Evolutionary conservation across 2,797 vertebrate species (phyloP).

Genomic region (Eulemur mongoz): DNA sequence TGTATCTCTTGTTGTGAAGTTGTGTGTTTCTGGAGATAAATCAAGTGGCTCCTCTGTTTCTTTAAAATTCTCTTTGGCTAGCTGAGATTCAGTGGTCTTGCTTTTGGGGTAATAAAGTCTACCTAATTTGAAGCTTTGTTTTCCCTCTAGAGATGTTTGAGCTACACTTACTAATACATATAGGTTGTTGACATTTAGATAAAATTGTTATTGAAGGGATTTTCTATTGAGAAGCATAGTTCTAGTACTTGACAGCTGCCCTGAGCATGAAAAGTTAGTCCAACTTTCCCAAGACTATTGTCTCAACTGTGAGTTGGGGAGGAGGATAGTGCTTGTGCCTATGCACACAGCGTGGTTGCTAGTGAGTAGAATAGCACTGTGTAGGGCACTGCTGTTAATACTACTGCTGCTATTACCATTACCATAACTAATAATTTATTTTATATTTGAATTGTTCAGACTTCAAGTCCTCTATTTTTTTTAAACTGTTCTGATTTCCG

Average conservation of each 20-base stretch:
- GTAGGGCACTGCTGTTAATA: background rate
- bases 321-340: background rate
- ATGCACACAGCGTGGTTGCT: background rate
- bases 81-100: background rate
- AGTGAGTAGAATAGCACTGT: background rate
- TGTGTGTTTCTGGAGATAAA: background rate
- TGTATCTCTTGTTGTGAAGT: background rate
- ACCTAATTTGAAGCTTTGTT: constrained; percentile 38
- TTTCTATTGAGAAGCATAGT: constrained; percentile 21
- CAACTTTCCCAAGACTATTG: background rate
- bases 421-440: background rate
- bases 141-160: constrained; percentile 19
- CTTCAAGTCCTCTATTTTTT: background rate
- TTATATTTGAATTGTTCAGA: constrained; percentile 24
- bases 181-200: background rate
- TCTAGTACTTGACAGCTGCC: background rate
- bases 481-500: background rate
- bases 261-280: background rate
- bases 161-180: background rate
- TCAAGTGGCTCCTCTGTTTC: background rate
- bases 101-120: background rate
- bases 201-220: constrained; percentile 15
- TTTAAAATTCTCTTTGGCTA: constrained; percentile 32
- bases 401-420: background rate
- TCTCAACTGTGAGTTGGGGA: background rate